Conservation (phyloP, 2,797 vertebrate species). For the Dipus sagitta region DNA sequence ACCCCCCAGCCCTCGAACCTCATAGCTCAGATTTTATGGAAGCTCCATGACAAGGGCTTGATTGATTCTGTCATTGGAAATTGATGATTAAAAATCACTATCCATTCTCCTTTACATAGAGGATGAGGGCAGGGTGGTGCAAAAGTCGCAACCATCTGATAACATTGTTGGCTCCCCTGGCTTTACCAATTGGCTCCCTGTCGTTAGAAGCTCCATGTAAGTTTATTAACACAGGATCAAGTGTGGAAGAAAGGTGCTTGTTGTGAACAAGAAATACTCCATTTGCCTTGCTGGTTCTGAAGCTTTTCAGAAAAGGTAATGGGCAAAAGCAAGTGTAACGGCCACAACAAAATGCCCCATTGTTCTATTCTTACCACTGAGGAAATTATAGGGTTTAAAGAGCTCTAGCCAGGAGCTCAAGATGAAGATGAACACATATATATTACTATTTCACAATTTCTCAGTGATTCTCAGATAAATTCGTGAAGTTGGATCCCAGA, state of each 20-base stretch:
- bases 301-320: background rate
- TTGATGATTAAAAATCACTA: background rate
- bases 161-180: background rate
- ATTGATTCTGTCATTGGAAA: background rate
- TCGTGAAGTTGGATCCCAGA: background rate
- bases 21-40: background rate
- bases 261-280: background rate
- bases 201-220: background rate
- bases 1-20: background rate
- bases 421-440: background rate
- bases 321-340: background rate
- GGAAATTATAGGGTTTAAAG: background rate
- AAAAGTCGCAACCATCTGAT: background rate
- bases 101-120: background rate
- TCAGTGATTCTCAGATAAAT: conserved; percentile 1
- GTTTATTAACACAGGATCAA: background rate
- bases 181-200: background rate
- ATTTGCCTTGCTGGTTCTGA: background rate
- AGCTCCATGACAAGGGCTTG: background rate
- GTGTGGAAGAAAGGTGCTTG: background rate
- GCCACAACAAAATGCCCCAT: background rate
- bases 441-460: background rate
- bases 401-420: background rate
- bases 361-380: background rate
- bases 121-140: too few species aligned